phyloP scores from a whole-genome alignment of 2,797 vertebrate species.

The Melanotaenia maccullochi region DNA sequence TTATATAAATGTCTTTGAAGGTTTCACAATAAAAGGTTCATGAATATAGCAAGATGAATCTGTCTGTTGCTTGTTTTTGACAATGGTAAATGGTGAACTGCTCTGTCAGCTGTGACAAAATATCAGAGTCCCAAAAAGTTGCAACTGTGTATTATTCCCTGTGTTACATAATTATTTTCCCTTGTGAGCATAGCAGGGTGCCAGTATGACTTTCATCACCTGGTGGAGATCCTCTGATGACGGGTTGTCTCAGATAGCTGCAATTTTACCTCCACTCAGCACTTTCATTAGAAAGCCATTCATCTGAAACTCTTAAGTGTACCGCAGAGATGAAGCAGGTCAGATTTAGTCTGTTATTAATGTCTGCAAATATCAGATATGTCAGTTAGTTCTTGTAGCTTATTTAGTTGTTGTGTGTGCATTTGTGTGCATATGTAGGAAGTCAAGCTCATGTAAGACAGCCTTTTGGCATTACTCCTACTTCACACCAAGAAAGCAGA shows the following conservation, averaged over 20 bases:
- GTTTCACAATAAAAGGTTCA: slow-evolving; percentile 72
- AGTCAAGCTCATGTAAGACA: slow-evolving; percentile 56
- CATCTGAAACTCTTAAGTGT: slow-evolving; percentile 54
- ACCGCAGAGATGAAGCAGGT: slow-evolving; percentile 42
- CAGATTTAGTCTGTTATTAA: slow-evolving; percentile 53
- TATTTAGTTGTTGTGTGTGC: slow-evolving; percentile 27
- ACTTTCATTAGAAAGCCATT: slow-evolving; percentile 39
- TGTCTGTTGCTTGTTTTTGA: slow-evolving; percentile 63
- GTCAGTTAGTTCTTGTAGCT: slow-evolving; percentile 51
- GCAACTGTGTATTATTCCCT: slow-evolving; percentile 28
- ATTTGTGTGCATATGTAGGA: slow-evolving; percentile 26
- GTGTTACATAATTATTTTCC: slow-evolving; percentile 10
- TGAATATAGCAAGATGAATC: slow-evolving; percentile 68
- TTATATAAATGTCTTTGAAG: slow-evolving; percentile 71
- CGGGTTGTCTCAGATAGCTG: slow-evolving; percentile 30
- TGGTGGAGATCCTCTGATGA: slow-evolving; percentile 30
- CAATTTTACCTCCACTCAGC: slow-evolving; percentile 37
- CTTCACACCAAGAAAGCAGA: slow-evolving; percentile 60
- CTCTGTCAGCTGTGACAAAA: slow-evolving; percentile 61
- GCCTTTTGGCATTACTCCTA: slow-evolving; percentile 50
- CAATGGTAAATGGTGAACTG: slow-evolving; percentile 62
- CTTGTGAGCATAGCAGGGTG: neutral
- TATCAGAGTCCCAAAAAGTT: slow-evolving; percentile 47
- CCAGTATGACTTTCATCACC: slow-evolving; percentile 19
- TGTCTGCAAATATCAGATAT: slow-evolving; percentile 60